phyloP scores from a whole-genome alignment of 2,888 invertebrate species.

The Gymnocheta viridis region DNA sequence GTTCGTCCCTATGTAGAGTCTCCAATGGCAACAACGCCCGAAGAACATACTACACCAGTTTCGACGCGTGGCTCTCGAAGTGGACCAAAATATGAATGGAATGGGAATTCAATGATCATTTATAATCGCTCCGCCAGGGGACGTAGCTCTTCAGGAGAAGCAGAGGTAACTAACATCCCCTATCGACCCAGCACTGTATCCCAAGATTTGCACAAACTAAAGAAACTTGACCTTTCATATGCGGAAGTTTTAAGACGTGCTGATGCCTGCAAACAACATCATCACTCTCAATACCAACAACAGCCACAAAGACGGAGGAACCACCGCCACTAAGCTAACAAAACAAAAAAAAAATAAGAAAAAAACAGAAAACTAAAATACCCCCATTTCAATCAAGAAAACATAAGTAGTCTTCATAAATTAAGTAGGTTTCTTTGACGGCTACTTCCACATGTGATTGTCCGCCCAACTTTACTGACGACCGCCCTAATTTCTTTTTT shows the following conservation, averaged over 20 bases:
- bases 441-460: constrained; percentile 11
- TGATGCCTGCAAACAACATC: constrained; percentile 78
- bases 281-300: constrained; percentile 71
- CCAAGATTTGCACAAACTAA: constrained; percentile 91
- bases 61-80: constrained; percentile 60
- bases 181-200: constrained; percentile 89
- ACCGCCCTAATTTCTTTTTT: neutral
- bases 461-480: neutral
- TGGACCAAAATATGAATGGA: constrained; percentile 83
- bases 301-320: constrained; percentile 70
- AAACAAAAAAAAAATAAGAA: neutral
- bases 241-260: constrained; percentile 91
- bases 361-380: neutral
- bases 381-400: constrained; percentile 56
- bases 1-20: constrained; percentile 83
- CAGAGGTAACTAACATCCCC: constrained; percentile 80
- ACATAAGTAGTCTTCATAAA: constrained; percentile 47
- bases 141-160: constrained; percentile 74
- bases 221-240: constrained; percentile 91
- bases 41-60: constrained; percentile 34
- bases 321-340: constrained; percentile 63
- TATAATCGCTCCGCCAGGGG: constrained; percentile 84
- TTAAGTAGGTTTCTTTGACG: constrained; percentile 44
- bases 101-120: constrained; percentile 88
- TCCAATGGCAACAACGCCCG: constrained; percentile 64